Evolutionary conservation across 2,797 vertebrate species (phyloP), one percentile per base, ranked within the genome.

Genomic region (Chrysolophus pictus): DNA sequence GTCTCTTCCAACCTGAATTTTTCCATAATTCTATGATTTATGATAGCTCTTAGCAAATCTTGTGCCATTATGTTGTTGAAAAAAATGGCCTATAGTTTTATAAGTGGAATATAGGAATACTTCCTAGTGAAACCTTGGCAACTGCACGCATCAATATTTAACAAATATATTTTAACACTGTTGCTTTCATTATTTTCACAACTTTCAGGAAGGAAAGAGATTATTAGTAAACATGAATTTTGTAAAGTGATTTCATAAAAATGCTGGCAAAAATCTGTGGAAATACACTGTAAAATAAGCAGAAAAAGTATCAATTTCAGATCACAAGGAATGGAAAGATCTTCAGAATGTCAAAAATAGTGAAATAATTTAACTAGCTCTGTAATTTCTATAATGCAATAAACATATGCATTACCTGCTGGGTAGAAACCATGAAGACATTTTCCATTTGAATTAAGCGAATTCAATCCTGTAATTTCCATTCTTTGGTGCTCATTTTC

Each of bases 321-420:
- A 95, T 96, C 88, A 87, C 55, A 96, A 91, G 71, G 90, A 93
- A 91, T 94, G 96, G 96, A 95, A 96, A 96, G 74, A 94, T 90
- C 85, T 95, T 93, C 90, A 92, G 88, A 86, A 95, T 58, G 86
- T 94, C 85, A 96, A 76, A 96, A 94, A 91, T 95, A 95, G 90
- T 91, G 88, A 94, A 96, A 96, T 94, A 94, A 94, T 92, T 94
- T 95, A 96, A 96, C 96, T 90, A 95, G 91, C 88, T 94, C 93
- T 91, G 78, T 94, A 95, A 94, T 92, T 96, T 90, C 94, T 95
- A 87, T 96, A 95, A 85, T 90, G 88, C 82, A 85, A 90, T 80
- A 85, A 85, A 85, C 81, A 85, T 85, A 91, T 87, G 90, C 91
- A 82, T 94, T 95, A 96, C 96, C 94, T 96, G 95, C 95, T 94